Evolutionary conservation across 2,797 vertebrate genomes (phyloP), one percentile per base, ranked within the genome.

Genomic region (Argentina silus): DNA sequence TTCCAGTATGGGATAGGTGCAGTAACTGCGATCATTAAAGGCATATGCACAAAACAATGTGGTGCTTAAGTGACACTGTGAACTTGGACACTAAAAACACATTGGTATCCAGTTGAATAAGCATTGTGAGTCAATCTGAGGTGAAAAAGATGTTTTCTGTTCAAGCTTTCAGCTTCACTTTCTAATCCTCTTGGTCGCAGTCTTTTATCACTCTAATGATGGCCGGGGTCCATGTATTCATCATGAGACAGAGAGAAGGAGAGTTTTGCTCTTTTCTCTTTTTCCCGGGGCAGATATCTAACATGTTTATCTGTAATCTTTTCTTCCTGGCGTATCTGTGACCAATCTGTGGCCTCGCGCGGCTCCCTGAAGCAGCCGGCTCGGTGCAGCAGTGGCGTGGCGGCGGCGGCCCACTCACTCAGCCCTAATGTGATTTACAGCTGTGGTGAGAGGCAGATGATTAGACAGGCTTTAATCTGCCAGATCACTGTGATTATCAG

Each of bases 221-320:
- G 78, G 83, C 83, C 82, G 56, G 75, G 72, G 86, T 85, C 75
- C 84, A 80, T 74, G 79, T 79, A 84, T 85, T 77, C 78, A 76
- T 76, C 72, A 44, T 67, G 78, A 68, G 79, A 80, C 73, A 74
- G 79, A 81, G 77, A 76, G 77, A 67, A 19, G 48, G 17, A 47
- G 43, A 65, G 81, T 86, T n/a, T 89, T 86, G 82, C 85, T 84
- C 86, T 82, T 88, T 83, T 83, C 87, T 5, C 88, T 80, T 83
- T 77, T 55, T 83, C 84, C 84, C 55, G 77, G 80, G 88, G 88
- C 90, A 78, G 87, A 88, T 87, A 88, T 86, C 89, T 88, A 86
- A 88, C 87, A 87, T 89, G 87, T 89, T 92, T 90, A 91, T 91
- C 86, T 85, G 83, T 89, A 91, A 93, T 92, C 89, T 77, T 89